These are phyloP conservation scores for Forficula auricularia DNA, from an alignment of 1,140 invertebrate genomes.

Conservation along the genomic window DNA sequence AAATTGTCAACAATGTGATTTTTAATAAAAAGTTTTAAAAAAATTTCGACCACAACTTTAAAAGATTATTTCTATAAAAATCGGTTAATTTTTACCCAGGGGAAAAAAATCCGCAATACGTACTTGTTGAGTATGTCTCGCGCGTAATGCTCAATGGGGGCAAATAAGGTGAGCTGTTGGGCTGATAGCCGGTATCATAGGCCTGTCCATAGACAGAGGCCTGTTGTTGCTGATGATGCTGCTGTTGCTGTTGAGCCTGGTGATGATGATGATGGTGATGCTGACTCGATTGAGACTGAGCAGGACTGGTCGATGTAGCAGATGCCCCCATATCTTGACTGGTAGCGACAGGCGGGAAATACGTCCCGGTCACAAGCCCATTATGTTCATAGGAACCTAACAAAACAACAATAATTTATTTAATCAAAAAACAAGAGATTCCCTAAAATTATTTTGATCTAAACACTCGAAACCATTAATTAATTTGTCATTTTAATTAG, in stretches of 20 bases:
- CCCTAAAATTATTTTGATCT: no score
- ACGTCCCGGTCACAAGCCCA: constrained; percentile 40
- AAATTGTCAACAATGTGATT: no score
- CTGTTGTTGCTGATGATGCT: constrained; percentile 18
- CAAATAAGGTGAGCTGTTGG: no score
- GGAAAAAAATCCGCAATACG: no score
- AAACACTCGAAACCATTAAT: background rate
- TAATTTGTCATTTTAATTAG: background rate
- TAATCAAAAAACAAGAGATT: no score
- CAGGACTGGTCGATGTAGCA: background rate
- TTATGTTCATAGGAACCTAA: constrained; percentile 18
- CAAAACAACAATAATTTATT: background rate
- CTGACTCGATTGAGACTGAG: constrained; percentile 9
- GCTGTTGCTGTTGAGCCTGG: constrained; percentile 17
- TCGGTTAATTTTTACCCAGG: no score
- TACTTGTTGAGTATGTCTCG: no score
- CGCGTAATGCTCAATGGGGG: no score
- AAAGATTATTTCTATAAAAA: no score
- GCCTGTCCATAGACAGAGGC: constrained; percentile 22
- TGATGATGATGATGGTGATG: constrained; percentile 20
- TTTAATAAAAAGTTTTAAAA: no score
- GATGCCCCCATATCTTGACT: constrained; percentile 39
- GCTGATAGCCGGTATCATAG: constrained; percentile 21
- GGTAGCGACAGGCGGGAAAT: constrained; percentile 64
- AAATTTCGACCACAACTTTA: no score